Evolutionary conservation across 2,888 invertebrate genomes (phyloP), one percentile per base, ranked within the genome.

Genomic region (Stenotaenia linearis): DNA sequence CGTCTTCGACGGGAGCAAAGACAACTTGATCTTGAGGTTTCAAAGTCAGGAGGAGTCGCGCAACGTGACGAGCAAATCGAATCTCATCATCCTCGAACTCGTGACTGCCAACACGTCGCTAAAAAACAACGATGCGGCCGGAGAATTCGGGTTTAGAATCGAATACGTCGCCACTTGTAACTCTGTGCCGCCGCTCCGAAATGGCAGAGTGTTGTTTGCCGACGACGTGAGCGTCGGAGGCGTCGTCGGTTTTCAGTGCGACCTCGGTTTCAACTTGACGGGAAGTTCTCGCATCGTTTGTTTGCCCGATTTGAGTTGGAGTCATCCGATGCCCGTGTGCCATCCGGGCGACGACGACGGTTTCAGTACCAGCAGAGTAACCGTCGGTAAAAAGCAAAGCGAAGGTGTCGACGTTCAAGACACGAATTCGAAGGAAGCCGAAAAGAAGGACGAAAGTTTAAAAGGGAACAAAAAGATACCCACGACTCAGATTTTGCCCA

Each of bases 41-140:
- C 30, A 25, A 25, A 69, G 69, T 21, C 69, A 78, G 37, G 69
- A 18, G 21, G 25, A 32, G 18, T 40, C 35, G 15, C 9, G 21
- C 1, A 35, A 21, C 10, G 9, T 78, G 10, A 69, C 45, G 18
- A 69, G 69, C 32, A 74, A 28, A 10, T 32, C 69, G 12, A 74
- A 78, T 69, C 18, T 78, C 18, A 28, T 56, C 28, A 35, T 78
- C 9, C 12, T 78, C 5, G 45, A 45, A 9, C 32, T 40, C 5
- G 9, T 25, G 7, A 35, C 25, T 6, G 78, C n/a, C 30, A 78
- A 61, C 12, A 18, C 23, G 6, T 30, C 69, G 3, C 15, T 23
- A 7, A 78, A 78, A 78, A 21, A 18, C 9, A 78, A 78, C 35
- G 78, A 78, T 18, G 78, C 78, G 12, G 37, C 23, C 0, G 78